Evolutionary conservation across 30 jellyfish, hydroid and myxozoan species (phyloP).

Genomic region (Mastigias papua): DNA sequence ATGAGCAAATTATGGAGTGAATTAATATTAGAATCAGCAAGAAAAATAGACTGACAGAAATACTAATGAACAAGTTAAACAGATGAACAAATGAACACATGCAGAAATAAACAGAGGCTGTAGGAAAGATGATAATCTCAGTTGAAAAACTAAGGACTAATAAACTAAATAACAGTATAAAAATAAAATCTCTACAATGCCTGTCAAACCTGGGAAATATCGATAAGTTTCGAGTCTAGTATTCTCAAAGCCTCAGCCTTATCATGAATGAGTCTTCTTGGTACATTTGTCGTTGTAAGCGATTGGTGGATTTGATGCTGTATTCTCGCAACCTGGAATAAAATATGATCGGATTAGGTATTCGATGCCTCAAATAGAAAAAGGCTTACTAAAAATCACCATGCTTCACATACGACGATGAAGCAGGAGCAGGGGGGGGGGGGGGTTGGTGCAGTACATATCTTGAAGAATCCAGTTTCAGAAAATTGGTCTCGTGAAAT

Average conservation of each 20-base stretch:
- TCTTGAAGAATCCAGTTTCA: no score
- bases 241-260: slow-evolving; percentile 67
- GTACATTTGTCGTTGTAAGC: slow-evolving; percentile 37
- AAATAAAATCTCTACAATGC: neutral
- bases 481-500: no score
- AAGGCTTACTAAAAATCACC: neutral
- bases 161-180: neutral
- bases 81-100: no score
- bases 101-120: no score
- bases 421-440: no score
- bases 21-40: no score
- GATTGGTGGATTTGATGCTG: slow-evolving; percentile 66
- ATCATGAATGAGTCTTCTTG: slow-evolving; percentile 43
- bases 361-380: neutral
- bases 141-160: neutral
- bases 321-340: slow-evolving; percentile 67
- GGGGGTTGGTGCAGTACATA: no score
- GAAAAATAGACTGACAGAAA: no score
- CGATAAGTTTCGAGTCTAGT: slow-evolving; percentile 79
- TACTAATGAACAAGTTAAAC: no score
- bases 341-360: neutral
- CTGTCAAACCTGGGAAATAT: slow-evolving; percentile 82
- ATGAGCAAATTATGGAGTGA: neutral
- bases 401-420: no score
- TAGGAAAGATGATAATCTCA: neutral